A percentile compares a stretch with the other conserved stretches of the same genome.
phyloP scores from a whole-genome alignment of 1,140 invertebrate genomes.

The Drepana arcuata region DNA sequence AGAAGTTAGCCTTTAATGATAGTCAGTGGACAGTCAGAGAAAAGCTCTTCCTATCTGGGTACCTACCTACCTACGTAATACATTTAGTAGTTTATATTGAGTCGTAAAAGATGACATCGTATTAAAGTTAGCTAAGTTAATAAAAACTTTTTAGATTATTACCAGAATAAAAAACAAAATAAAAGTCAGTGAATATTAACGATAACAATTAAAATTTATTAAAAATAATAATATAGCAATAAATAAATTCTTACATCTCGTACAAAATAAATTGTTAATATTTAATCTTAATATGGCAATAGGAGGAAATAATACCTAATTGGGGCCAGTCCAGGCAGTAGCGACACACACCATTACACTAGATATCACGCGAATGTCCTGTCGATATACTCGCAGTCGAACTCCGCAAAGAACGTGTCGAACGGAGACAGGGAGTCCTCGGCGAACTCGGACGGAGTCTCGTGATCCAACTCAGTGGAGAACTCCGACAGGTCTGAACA shows the following conservation, averaged over 20 bases:
- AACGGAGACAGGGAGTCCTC: constrained; percentile 66
- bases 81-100: too few species aligned
- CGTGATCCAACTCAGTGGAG: constrained; percentile 41
- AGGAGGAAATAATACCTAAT: constrained; percentile 41
- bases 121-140: too few species aligned
- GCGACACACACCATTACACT: constrained; percentile 36
- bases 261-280: constrained; percentile 48
- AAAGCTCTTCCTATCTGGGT: too few species aligned
- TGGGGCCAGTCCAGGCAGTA: constrained; percentile 18
- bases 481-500: constrained; percentile 59
- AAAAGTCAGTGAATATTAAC: too few species aligned
- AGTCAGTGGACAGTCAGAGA: too few species aligned
- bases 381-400: constrained; percentile 61
- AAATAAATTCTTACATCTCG: constrained; percentile 52
- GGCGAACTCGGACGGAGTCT: constrained; percentile 53
- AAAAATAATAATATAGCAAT: constrained; percentile 58
- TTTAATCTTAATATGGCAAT: constrained; percentile 58
- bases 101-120: too few species aligned
- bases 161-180: too few species aligned
- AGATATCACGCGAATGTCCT: constrained; percentile 64
- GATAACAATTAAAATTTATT: constrained; percentile 61
- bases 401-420: constrained; percentile 67
- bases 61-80: too few species aligned
- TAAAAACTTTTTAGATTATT: too few species aligned
- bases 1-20: too few species aligned